Percentiles rank a stretch among this genome's conserved stretches.
phyloP scores from a whole-genome alignment of 2,797 vertebrate species.

The Hydrophis major region DNA sequence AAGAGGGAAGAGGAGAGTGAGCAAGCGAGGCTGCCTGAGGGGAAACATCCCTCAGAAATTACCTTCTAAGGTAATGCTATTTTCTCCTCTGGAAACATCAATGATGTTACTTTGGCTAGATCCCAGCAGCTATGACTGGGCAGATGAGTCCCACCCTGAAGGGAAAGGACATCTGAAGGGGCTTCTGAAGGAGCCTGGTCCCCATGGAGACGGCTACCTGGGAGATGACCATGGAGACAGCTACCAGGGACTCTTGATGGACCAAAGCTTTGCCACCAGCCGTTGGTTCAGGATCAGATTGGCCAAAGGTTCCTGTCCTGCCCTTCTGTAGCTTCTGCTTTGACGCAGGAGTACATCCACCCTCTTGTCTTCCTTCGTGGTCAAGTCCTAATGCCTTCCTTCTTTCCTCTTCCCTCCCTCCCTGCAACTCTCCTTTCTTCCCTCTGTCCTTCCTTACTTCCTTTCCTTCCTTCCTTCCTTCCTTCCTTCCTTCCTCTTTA shows the following conservation, averaged over 20 bases:
- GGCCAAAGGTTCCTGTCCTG: too few species aligned
- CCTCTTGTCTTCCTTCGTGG: too few species aligned
- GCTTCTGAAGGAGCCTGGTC: not conserved
- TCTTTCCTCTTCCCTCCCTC: too few species aligned
- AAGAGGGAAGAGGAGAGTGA: not conserved
- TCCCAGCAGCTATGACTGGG: constrained; percentile 14
- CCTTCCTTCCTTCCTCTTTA: too few species aligned
- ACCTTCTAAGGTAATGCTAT: constrained; percentile 35
- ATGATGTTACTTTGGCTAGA: constrained; percentile 20
- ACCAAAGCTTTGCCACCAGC: not conserved
- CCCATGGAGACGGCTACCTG: accelerated
- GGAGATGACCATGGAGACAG: not conserved
- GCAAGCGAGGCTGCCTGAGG: not conserved
- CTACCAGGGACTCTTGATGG: not conserved
- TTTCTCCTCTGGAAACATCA: constrained; percentile 17
- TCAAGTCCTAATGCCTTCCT: too few species aligned
- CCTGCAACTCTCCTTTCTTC: too few species aligned
- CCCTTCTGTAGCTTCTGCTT: too few species aligned
- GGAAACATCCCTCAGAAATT: not conserved
- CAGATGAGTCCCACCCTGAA: constrained; percentile 1
- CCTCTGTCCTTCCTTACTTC: too few species aligned
- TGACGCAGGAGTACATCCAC: too few species aligned
- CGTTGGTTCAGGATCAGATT: not conserved
- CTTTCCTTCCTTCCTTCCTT: too few species aligned
- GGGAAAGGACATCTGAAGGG: not conserved